A percentile compares a stretch with the other conserved stretches of the same genome.
phyloP scores from a whole-genome alignment of 2,888 invertebrate species.

The Amitus sp. region DNA sequence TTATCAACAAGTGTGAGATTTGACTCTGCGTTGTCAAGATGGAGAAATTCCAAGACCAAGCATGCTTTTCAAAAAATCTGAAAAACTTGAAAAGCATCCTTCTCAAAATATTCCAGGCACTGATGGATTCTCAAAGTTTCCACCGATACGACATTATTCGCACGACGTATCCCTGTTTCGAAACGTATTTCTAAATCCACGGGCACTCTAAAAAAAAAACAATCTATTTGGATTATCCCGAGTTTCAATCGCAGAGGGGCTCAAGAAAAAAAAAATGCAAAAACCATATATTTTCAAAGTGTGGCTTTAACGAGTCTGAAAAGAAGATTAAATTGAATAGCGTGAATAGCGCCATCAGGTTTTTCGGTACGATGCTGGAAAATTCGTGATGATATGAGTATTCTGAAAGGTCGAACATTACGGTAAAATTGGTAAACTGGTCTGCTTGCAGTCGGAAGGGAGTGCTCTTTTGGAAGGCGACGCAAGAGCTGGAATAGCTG shows the following conservation, averaged over 20 bases:
- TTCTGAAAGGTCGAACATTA: slow-evolving; percentile 17
- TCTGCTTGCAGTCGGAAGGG: slow-evolving; percentile 58
- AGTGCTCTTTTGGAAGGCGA: slow-evolving; percentile 58
- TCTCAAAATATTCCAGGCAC: no score
- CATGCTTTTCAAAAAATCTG: no score
- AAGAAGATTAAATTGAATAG: background rate
- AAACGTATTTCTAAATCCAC: no score
- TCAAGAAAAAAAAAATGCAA: background rate
- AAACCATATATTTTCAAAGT: background rate
- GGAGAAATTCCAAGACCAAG: no score
- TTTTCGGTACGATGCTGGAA: slow-evolving; percentile 4
- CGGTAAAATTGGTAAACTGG: slow-evolving; percentile 15
- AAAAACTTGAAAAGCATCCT: no score
- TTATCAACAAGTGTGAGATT: no score
- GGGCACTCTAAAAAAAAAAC: no score
- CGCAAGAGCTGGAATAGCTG: slow-evolving; percentile 71
- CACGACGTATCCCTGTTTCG: background rate
- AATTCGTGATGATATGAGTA: slow-evolving; percentile 15
- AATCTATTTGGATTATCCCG: no score
- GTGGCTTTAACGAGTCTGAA: background rate
- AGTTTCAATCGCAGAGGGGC: no score
- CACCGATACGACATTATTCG: background rate
- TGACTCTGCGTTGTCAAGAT: no score
- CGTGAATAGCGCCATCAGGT: background rate
- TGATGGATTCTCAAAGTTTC: slow-evolving; percentile 11